Evolutionary conservation across 2,113 vertebrate species (phyloP), one percentile per base, ranked within the genome.

Genomic region (Morone chrysops): DNA sequence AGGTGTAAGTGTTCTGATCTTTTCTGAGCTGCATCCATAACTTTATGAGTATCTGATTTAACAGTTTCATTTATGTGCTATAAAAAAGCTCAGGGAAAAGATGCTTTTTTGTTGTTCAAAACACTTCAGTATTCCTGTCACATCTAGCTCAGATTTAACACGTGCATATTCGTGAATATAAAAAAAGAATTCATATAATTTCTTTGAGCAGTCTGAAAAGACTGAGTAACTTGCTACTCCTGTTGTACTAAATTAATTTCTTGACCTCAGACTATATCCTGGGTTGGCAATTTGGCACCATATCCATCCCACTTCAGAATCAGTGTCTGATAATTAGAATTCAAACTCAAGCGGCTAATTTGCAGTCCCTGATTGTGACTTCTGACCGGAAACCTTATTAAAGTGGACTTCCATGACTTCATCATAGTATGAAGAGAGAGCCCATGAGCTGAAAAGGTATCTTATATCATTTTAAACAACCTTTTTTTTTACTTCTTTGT

Each of bases 311-410:
- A 81, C 86, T 91, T 65, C 82, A 89, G 85, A 81, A 87, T 84
- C 90, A 82, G 84, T 85, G 90, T 93, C 88, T 91, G 84, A 92
- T 95, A 94, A 95, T 95, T 94, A 92, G 61, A 93, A 90, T 92
- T 91, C 84, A 87, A 91, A 89, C 88, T 87, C 81, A 81, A 89
- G 85, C 93, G 88, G 94, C 93, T 93, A 89, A 94, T 94, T 92
- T 86, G 73, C 82, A 81, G 71, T 76, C 70, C 81, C 70, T 90
- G 81, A 83, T 78, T 85, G 71, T 89, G 84, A 90, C 91, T 90
- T 90, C 76, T 89, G 74, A 89, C 84, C 82, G 13, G 43, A 89
- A 65, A 83, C 81, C 77, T 85, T 90, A 90, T 91, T 84, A 89
- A 67, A 88, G 76, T 79, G 54, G 47, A 87, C 84, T 85, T 89